phyloP scores from a whole-genome alignment of 2,888 invertebrate species.

The Pachydiplax longipennis region DNA sequence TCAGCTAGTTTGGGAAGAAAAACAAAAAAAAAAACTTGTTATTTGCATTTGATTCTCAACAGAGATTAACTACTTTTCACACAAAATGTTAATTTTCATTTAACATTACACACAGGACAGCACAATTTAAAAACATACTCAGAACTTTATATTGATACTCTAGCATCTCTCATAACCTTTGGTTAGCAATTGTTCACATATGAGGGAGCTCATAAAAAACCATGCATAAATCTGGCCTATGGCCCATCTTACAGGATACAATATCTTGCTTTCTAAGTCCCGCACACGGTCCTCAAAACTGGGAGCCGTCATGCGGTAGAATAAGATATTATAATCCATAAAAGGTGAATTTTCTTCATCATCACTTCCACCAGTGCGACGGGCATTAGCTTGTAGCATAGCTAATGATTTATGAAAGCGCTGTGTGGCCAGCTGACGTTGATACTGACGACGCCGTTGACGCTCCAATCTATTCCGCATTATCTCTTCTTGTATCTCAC shows the following conservation, averaged over 20 bases:
- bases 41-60: no score
- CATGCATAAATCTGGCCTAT: not conserved
- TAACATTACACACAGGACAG: not conserved
- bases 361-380: constrained; percentile 61
- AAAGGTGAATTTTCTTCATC: constrained; percentile 65
- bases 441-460: constrained; percentile 69
- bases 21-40: no score
- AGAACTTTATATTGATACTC: not conserved
- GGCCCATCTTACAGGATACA: constrained; percentile 71
- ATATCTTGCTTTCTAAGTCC: constrained; percentile 77
- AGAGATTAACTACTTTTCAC: no score
- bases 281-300: constrained; percentile 85
- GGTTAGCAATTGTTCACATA: not conserved
- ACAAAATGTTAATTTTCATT: not conserved
- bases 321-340: constrained; percentile 84
- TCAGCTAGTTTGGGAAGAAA: no score
- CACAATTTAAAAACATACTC: not conserved
- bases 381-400: constrained; percentile 81
- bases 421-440: constrained; percentile 78
- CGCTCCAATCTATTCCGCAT: constrained; percentile 72
- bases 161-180: not conserved
- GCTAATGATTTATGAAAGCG: constrained; percentile 86
- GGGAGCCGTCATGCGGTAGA: constrained; percentile 85
- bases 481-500: constrained; percentile 69
- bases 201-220: not conserved